Evolutionary conservation across 2,797 vertebrate genomes (phyloP), one percentile per base, ranked within the genome.

Genomic region (Peromyscus melanophrys): DNA sequence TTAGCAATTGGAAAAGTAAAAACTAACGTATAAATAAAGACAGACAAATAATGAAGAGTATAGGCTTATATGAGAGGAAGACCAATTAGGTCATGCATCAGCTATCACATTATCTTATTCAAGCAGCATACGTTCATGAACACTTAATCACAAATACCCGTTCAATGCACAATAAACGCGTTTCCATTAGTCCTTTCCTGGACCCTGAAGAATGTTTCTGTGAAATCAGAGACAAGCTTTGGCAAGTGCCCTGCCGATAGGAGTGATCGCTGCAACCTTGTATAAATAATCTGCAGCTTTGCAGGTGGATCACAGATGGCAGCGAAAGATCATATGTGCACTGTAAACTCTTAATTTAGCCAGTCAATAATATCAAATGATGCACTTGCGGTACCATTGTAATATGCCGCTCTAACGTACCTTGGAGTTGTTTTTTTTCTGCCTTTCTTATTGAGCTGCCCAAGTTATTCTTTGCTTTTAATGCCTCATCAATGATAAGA

Each of bases 261-360:
- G 27, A n/a, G 2, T 89, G 81, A 92, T 82, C 81, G 49, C 0
- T 37, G 12, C 80, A 89, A 63, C 49, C 46, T 34, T 49, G 49
- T 34, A 61, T 77, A 49, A 96, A 92, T 93, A 92, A 93, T 94
- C 85, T 43, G 4, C 46, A 94, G 71, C 52, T 65, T 34, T 90
- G 21, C 43, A 92, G 77, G 88, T 86, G 69, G 17, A 59, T 80
- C 67, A 49, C 92, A 96, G 73, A 86, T 65, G 71, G 57, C 57
- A 89, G 52, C 2, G 9, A 21, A 86, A 37, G 37, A 80, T 49
- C 75, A 59, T 29, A 43, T 19, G 7, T 63, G 19, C 9, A 61
- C 8, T 78, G 61, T 86, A 82, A 83, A 91, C 89, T 80, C 34
- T 76, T 96, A 88, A 96, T 84, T 88, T 52, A 90, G 31, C 80